Evolutionary conservation across 2,888 invertebrate species (phyloP).

Genomic region (Nesidiocoris tenuis): DNA sequence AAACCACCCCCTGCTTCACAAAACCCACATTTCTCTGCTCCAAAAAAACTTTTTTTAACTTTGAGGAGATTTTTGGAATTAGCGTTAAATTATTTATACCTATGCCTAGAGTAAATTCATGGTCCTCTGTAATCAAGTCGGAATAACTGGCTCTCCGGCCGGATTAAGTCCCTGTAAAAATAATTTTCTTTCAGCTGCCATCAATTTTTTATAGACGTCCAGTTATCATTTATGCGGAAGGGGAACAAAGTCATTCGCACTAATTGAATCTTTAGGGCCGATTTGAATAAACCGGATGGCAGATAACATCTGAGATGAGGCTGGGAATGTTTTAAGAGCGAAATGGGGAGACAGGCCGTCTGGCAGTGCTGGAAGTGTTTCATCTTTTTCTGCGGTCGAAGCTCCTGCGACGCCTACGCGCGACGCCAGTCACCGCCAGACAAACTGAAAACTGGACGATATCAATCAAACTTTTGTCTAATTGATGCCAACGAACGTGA

Average conservation of each 20-base stretch:
- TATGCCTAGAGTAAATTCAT: no score
- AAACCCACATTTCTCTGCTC: no score
- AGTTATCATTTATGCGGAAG: constrained; percentile 25
- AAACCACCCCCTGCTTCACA: no score
- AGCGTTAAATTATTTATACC: no score
- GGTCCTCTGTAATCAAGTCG: no score
- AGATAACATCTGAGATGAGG: constrained; percentile 29
- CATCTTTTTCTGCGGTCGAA: not conserved
- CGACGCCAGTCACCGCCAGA: not conserved
- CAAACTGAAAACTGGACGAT: not conserved
- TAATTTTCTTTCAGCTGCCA: not conserved
- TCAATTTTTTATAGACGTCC: not conserved
- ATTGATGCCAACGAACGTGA: constrained; percentile 18
- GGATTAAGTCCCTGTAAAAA: no score
- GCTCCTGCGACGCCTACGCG: not conserved
- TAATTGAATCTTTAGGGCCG: constrained; percentile 38
- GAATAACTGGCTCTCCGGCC: no score
- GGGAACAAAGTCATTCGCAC: constrained; percentile 4
- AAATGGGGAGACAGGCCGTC: constrained; percentile 31
- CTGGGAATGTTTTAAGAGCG: constrained; percentile 25
- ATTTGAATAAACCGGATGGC: constrained; percentile 36
- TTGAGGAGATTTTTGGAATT: no score
- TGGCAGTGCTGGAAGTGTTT: constrained; percentile 1
- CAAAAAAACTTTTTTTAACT: no score
- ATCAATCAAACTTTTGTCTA: constrained; percentile 7